phyloP scores from a whole-genome alignment of 2,113 vertebrate species.

The Oophaga pumilio region DNA sequence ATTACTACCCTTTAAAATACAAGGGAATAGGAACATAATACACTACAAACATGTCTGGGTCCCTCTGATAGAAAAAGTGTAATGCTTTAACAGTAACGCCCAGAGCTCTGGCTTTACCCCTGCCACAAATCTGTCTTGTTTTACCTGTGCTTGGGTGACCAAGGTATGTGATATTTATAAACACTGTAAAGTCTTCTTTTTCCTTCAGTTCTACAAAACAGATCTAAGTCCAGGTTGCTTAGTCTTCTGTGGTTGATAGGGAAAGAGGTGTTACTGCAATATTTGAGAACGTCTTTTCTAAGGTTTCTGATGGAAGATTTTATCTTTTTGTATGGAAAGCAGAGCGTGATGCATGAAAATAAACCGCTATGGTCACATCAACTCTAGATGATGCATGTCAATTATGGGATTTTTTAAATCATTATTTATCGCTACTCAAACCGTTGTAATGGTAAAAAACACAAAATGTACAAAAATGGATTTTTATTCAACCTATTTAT shows the following conservation, averaged over 20 bases:
- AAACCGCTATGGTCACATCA: not conserved
- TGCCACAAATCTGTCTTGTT: not conserved
- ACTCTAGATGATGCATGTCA: not conserved
- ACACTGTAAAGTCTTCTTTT: constrained; percentile 31
- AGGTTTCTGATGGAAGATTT: constrained; percentile 6
- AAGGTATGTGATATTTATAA: constrained; percentile 2
- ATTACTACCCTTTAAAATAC: constrained; percentile 45
- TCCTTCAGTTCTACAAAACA: constrained; percentile 25
- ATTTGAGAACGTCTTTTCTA: not conserved
- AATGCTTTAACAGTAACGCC: constrained; percentile 43
- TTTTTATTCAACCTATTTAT: not conserved
- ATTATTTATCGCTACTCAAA: constrained; percentile 9
- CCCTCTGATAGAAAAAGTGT: constrained; percentile 35
- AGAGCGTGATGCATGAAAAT: not conserved
- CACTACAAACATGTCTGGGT: constrained; percentile 34
- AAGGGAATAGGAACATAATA: constrained; percentile 29
- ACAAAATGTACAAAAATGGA: not conserved
- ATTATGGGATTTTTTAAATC: not conserved
- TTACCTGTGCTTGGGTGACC: not conserved
- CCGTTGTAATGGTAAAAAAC: constrained; percentile 6
- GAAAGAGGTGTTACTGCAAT: not conserved
- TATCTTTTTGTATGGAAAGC: not conserved
- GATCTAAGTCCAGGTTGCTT: not conserved
- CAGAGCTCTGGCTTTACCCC: constrained; percentile 17
- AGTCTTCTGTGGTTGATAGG: not conserved